Percentiles rank a stretch among this genome's conserved stretches.
Conservation (phyloP, 1,140 invertebrate genomes). For the Leptinotarsa lineolata region DNA sequence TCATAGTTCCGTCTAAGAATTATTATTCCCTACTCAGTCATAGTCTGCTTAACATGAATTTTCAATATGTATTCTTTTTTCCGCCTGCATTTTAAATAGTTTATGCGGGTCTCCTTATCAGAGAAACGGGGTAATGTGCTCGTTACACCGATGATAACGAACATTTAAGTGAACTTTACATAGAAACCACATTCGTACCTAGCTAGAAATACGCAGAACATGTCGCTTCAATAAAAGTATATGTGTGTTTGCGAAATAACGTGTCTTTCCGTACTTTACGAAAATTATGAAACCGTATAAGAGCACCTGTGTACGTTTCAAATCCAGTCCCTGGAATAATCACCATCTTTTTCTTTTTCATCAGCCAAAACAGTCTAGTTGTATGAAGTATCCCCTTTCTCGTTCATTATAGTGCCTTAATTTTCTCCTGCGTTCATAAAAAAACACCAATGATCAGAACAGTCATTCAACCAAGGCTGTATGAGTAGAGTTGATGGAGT, state of each 20-base stretch:
- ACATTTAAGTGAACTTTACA: slow-evolving; percentile 25
- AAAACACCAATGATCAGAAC: no score
- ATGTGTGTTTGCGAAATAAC: slow-evolving; percentile 5
- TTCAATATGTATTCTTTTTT: slow-evolving; percentile 34
- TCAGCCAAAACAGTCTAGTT: no score
- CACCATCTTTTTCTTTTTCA: no score
- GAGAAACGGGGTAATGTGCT: slow-evolving; percentile 44
- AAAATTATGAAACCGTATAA: not conserved
- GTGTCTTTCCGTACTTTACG: not conserved
- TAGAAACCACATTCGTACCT: slow-evolving; percentile 22
- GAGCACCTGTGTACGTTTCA: no score
- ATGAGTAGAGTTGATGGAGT: no score
- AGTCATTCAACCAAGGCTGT: no score
- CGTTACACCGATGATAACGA: slow-evolving; percentile 39
- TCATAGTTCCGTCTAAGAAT: not conserved
- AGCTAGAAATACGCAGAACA: slow-evolving; percentile 15
- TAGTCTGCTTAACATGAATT: slow-evolving; percentile 30
- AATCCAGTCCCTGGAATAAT: no score
- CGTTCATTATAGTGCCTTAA: no score
- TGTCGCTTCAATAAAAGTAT: slow-evolving; percentile 4
- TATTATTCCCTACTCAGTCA: slow-evolving; percentile 17
- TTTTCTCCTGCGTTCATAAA: no score
- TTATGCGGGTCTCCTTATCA: slow-evolving; percentile 44
- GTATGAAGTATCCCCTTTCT: no score
- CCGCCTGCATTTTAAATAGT: slow-evolving; percentile 43